Evolutionary conservation across 2,888 invertebrate genomes (phyloP), one percentile per base, ranked within the genome.

Genomic region (Oligia fasciuncula): DNA sequence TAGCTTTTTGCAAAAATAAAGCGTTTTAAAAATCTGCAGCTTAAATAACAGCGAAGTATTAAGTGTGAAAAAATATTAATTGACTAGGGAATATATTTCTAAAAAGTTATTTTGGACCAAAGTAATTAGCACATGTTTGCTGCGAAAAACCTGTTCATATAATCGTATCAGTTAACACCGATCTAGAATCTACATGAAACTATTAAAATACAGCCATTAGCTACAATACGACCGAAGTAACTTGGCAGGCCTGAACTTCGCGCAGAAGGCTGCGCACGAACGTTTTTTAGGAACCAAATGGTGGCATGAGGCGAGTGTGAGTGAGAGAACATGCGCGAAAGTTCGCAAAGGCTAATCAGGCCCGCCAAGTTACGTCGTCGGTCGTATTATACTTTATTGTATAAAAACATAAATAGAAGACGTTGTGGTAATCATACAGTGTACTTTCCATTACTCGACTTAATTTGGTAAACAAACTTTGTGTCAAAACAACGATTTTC

Each of bases 171-270:
- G 72, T 78, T 69, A 54, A 62, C 46, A 29, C 17, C 49, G 68
- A 85, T 83, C 83, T 83, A 79, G 29, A 80, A 65, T 62, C 54
- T 63, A 82, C 80, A 79, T 57, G 40, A 66, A 84, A 71, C 85
- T 82, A 75, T 75, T 65, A 83, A 80, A 51, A 75, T 60, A 80
- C 71, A 46, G n/a, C 40, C 75, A 81, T 81, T 82, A 70, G 57
- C 49, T 71, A 71, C 29, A 29, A 29, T 29, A 29, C 29, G 29
- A 29, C 29, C 1, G 29, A 29, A 29, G 29, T 29, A 29, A 29
- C 29, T 29, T 29, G 29, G 29, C 29, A 1, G 29, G 29, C 29
- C 29, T 29, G 29, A 29, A 29, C 29, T 29, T 29, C 29, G 29
- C 29, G 29, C 29, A 29, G 29, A 29, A 29, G 29, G 29, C 29